Conservation (phyloP, 2,113 vertebrate species). For the pig (Sus scrofa) region T2T-Sscrofa CM000812.6:224923001-224923500, state of each 20-base stretch:
- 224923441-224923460: not conserved
- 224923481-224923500: not conserved
- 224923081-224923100: not conserved
- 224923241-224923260: not conserved
- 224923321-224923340: not conserved
- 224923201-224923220: not conserved
- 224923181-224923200: no score
- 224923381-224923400: conserved; percentile 39
- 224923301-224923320: not conserved
- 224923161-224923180: not conserved
- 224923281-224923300: not conserved
- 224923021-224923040: not conserved
- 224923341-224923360: not conserved
- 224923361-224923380: not conserved
- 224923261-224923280: not conserved
- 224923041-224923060: conserved; percentile 14
- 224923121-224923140: not conserved
- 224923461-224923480: not conserved
- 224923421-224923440: conserved; percentile 12
- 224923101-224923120: not conserved
- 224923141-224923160: not conserved
- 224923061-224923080: not conserved
- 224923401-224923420: not conserved
- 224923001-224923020: not conserved
- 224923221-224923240: not conserved